Evolutionary conservation across 1,140 invertebrate genomes (phyloP).

Genomic region (Aphaenogaster ashmeadi): DNA sequence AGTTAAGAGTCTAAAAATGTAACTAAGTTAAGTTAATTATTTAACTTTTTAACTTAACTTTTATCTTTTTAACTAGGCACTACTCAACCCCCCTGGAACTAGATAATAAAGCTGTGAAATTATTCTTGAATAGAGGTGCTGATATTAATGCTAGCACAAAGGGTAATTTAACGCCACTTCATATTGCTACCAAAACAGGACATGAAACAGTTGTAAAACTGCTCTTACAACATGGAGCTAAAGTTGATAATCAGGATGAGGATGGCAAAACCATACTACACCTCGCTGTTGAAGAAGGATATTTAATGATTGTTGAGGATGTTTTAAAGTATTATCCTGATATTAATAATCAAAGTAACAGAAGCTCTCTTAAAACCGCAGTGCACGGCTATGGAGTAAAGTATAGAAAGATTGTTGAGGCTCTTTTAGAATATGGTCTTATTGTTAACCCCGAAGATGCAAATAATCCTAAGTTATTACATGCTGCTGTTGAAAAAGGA

Average conservation of each 20-base stretch:
- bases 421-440: neutral
- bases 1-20: too few species aligned
- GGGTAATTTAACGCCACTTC: too few species aligned
- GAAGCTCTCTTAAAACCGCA: neutral
- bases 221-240: neutral
- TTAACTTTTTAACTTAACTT: too few species aligned
- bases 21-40: too few species aligned
- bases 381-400: neutral
- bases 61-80: too few species aligned
- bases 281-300: neutral
- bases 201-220: neutral
- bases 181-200: neutral
- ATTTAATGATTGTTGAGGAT: neutral
- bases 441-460: neutral
- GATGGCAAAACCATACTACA: too few species aligned
- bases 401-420: neutral
- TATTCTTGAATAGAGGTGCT: neutral
- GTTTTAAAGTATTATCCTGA: conserved; percentile 4
- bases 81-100: too few species aligned
- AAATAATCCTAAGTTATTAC: neutral
- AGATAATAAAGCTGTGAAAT: neutral
- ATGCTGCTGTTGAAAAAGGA: conserved; percentile 5
- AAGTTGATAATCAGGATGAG: too few species aligned
- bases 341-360: conserved; percentile 1
- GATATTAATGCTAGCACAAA: neutral